These are phyloP conservation scores for Enteromius paludinosus DNA, from an alignment of 2,797 vertebrate species.

Conservation along the genomic window DNA sequence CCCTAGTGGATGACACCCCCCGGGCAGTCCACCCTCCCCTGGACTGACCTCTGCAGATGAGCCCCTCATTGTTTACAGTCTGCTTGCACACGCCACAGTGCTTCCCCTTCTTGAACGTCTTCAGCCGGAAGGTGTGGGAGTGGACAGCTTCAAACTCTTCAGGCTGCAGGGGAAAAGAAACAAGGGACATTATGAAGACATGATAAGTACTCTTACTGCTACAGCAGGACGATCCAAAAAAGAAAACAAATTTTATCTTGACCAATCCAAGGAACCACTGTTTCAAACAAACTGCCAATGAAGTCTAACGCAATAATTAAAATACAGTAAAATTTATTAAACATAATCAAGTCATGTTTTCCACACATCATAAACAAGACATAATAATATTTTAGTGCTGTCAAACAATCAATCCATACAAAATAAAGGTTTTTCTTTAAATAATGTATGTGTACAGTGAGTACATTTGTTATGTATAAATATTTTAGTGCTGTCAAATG, in stretches of 20 bases:
- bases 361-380: not conserved
- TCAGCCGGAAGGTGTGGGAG: constrained; percentile 90
- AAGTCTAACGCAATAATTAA: not conserved
- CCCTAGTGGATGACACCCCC: not conserved
- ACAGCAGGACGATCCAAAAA: not conserved
- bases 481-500: too few relatives aligned
- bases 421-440: too few relatives aligned
- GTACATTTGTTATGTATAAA: too few relatives aligned
- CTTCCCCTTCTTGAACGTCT: constrained; percentile 94
- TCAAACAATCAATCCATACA: too few relatives aligned
- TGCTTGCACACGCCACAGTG: constrained; percentile 91
- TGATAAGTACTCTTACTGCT: not conserved
- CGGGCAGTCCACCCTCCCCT: not conserved
- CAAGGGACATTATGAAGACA: constrained; percentile 24
- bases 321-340: not conserved
- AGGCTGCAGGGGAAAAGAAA: constrained; percentile 76
- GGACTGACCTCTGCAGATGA: constrained; percentile 90
- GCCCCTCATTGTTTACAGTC: constrained; percentile 89
- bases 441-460: too few relatives aligned
- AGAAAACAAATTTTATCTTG: not conserved
- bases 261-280: not conserved
- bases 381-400: not conserved
- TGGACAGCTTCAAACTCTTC: constrained; percentile 90
- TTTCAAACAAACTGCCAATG: not conserved
- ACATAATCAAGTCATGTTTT: not conserved